Evolutionary conservation across 2,888 invertebrate genomes (phyloP), one percentile per base, ranked within the genome.

Genomic region (Rhagium mordax): DNA sequence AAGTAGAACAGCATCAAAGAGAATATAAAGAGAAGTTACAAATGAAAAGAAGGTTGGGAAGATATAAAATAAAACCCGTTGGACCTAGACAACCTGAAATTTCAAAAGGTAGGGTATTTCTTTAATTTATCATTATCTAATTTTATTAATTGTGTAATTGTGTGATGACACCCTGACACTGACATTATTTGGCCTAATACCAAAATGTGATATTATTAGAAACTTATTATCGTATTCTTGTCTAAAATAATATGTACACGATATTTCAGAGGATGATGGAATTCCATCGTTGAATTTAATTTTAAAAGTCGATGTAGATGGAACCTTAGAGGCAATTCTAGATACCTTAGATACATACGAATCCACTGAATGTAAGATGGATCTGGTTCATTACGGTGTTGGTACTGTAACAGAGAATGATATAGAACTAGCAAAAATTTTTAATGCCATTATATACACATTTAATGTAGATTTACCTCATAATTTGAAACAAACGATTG

Each of bases 251-350:
- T 67, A 16, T 57, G 16, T 20, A 33, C 15, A 41, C n/a, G 15
- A 16, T 27, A 47, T 62, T 29, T 27, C 53, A 83, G 85, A 83
- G 70, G 79, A 82, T 66, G 80, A 84, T 74, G 81, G 78, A 13
- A 57, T 80, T 87, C 77, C 89, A 88, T 71, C 68, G 13, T 72
- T 87, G 29, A 86, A 86, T 73, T 24, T 88, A 21, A 80, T 88
- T 33, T 90, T 93, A 77, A 90, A 87, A 93, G 95, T 95, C 20
- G 99, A 99, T 88, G 98, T 99, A 1, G 95, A 96, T 87, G 99
- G 99, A 0, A 97, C 98, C 0, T 93, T 98, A 53, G 99, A 99
- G 87, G 98, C 99, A 0, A 95, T 99, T 77, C 87, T 98, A 75
- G 96, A 98, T 86, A 94, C 96, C 8, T 86, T 99, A 68, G 95